These are phyloP conservation scores for Nerophis ophidion DNA, from an alignment of 2,113 vertebrate genomes.

Conservation along the genomic window DNA sequence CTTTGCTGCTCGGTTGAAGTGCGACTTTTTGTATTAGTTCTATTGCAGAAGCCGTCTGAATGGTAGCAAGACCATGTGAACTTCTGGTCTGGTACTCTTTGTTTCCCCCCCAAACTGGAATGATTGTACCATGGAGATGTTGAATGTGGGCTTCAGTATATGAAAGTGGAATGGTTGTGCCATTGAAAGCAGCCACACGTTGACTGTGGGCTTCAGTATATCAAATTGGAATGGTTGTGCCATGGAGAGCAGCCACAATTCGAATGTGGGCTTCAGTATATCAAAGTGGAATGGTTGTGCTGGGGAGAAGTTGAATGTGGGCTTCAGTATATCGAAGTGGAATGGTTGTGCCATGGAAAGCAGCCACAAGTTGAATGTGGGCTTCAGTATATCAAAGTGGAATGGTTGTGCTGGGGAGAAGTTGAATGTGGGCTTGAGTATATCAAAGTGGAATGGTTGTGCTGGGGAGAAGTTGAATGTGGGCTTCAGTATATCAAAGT, in stretches of 20 bases:
- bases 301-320: background rate
- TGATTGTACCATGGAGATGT: background rate
- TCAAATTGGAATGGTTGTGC: constrained; percentile 26
- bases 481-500: too few species aligned
- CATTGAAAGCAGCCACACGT: constrained; percentile 16
- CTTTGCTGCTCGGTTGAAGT: background rate
- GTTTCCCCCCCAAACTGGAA: background rate
- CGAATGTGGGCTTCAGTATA: constrained; percentile 35
- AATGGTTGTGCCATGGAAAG: too few species aligned
- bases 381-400: too few species aligned
- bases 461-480: too few species aligned
- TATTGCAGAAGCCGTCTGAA: background rate
- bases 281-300: constrained; percentile 20
- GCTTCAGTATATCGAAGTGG: too few species aligned
- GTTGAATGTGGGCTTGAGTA: too few species aligned
- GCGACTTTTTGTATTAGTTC: background rate
- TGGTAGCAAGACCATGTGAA: too few species aligned
- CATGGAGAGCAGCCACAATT: constrained; percentile 47
- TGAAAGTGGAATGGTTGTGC: background rate
- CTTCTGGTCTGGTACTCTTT: background rate
- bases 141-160: too few species aligned
- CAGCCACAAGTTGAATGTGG: too few species aligned
- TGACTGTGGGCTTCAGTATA: too few species aligned
- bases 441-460: too few species aligned
- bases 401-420: too few species aligned